A percentile compares a stretch with the other conserved stretches of the same genome.
phyloP scores from a whole-genome alignment of 2,888 invertebrate genomes.

The Drosophila falleni region DNA sequence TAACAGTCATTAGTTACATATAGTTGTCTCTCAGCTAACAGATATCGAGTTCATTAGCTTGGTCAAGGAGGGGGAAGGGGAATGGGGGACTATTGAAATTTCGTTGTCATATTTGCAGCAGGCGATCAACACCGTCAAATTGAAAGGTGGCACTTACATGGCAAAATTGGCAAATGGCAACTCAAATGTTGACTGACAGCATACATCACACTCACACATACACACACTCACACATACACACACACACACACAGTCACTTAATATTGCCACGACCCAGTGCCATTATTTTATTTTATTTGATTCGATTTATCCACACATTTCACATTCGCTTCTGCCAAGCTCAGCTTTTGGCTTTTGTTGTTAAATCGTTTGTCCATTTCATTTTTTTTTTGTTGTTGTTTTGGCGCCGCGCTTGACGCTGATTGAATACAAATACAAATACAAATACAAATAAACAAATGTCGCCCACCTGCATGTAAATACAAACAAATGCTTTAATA shows the following conservation, averaged over 20 bases:
- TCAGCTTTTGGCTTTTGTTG: slow-evolving; percentile 50
- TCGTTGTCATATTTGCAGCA: slow-evolving; percentile 43
- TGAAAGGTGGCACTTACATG: slow-evolving; percentile 44
- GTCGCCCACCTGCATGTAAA: slow-evolving; percentile 75
- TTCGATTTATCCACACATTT: slow-evolving; percentile 72
- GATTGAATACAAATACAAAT: slow-evolving; percentile 82
- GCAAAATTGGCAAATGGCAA: slow-evolving; percentile 55
- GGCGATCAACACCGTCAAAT: slow-evolving; percentile 49
- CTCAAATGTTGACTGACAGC: slow-evolving; percentile 56
- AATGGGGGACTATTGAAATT: slow-evolving; percentile 23
- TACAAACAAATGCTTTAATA: slow-evolving; percentile 72
- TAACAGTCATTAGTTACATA: slow-evolving; percentile 48
- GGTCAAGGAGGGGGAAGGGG: background rate
- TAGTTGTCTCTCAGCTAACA: slow-evolving; percentile 33
- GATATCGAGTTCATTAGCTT: slow-evolving; percentile 41
- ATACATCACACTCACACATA: slow-evolving; percentile 2
- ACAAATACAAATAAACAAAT: slow-evolving; percentile 64
- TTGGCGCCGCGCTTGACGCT: slow-evolving; percentile 67
- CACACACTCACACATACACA: slow-evolving; percentile 9
- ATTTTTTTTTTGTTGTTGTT: slow-evolving; percentile 17
- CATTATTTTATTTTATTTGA: slow-evolving; percentile 72
- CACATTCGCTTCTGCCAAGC: slow-evolving; percentile 40
- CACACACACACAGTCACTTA: slow-evolving; percentile 24
- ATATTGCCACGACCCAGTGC: slow-evolving; percentile 36
- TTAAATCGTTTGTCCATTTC: slow-evolving; percentile 44